phyloP scores from a whole-genome alignment of 64 coral and sea anemone species.

The Stichodactyla mertensii region DNA sequence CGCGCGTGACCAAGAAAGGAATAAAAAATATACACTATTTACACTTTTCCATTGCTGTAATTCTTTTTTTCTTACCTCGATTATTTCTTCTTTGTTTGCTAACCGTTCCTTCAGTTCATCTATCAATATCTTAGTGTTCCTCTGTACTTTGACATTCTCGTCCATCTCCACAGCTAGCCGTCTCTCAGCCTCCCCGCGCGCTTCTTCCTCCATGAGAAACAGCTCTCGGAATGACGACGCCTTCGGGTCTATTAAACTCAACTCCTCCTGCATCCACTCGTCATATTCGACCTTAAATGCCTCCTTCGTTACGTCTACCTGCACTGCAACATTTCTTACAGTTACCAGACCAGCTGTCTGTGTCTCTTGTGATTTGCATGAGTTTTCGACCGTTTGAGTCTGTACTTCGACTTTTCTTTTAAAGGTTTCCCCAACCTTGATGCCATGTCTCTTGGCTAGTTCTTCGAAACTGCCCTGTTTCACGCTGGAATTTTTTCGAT shows the following conservation, averaged over 20 bases:
- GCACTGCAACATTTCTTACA: neutral
- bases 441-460: slow-evolving; percentile 11
- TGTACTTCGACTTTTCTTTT: neutral
- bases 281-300: slow-evolving; percentile 10
- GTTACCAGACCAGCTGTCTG: neutral
- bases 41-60: no score
- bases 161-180: slow-evolving; percentile 14
- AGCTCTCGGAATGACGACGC: slow-evolving; percentile 11
- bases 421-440: neutral
- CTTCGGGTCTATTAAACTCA: neutral
- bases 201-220: neutral
- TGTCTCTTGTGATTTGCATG: neutral
- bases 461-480: slow-evolving; percentile 8
- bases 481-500: neutral
- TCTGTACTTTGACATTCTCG: slow-evolving; percentile 16
- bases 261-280: slow-evolving; percentile 26
- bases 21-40: no score
- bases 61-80: neutral
- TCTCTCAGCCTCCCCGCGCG: neutral
- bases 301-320: slow-evolving; percentile 8
- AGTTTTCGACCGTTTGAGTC: neutral
- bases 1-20: no score
- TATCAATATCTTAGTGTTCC: slow-evolving; percentile 4
- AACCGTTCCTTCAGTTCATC: neutral
- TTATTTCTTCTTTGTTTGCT: neutral